A percentile compares a stretch with the other conserved stretches of the same genome.
Conservation (phyloP, 2,888 invertebrate species). For the Dolomedes plantarius region DNA sequence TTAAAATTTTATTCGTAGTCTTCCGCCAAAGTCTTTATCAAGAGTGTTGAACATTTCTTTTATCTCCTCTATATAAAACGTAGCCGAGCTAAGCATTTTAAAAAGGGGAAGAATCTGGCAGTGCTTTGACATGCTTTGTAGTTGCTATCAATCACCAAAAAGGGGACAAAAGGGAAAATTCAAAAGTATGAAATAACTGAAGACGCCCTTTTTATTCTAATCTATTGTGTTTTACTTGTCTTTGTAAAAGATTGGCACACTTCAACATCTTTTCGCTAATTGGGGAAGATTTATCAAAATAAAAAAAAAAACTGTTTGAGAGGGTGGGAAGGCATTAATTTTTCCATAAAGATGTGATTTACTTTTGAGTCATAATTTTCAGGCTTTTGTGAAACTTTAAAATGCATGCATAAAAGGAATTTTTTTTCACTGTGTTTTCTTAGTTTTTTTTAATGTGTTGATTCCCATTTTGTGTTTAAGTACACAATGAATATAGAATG, state of each 20-base stretch:
- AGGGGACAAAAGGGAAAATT: constrained; percentile 25
- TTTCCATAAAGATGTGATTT: too few relatives aligned
- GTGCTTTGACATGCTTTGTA: constrained; percentile 53
- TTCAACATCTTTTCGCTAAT: neutral
- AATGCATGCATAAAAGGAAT: too few relatives aligned
- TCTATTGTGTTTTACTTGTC: neutral
- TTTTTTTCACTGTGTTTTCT: too few relatives aligned
- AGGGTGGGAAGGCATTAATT: too few relatives aligned
- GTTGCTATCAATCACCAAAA: constrained; percentile 65
- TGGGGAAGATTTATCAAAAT: neutral
- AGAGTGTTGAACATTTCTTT: constrained; percentile 28
- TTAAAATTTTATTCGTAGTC: neutral
- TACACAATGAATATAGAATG: too few relatives aligned
- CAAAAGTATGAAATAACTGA: neutral
- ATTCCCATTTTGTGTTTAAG: too few relatives aligned
- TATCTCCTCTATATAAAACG: constrained; percentile 26
- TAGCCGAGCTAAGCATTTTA: constrained; percentile 55
- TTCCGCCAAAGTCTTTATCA: constrained; percentile 51
- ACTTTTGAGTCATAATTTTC: too few relatives aligned
- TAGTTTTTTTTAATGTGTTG: too few relatives aligned
- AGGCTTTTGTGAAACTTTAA: too few relatives aligned
- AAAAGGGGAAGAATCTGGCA: constrained; percentile 39
- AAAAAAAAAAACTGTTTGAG: too few relatives aligned
- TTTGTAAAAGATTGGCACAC: neutral
- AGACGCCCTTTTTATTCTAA: neutral